phyloP scores from a whole-genome alignment of 2,797 vertebrate species.

The Sebastes steindachneri region DNA sequence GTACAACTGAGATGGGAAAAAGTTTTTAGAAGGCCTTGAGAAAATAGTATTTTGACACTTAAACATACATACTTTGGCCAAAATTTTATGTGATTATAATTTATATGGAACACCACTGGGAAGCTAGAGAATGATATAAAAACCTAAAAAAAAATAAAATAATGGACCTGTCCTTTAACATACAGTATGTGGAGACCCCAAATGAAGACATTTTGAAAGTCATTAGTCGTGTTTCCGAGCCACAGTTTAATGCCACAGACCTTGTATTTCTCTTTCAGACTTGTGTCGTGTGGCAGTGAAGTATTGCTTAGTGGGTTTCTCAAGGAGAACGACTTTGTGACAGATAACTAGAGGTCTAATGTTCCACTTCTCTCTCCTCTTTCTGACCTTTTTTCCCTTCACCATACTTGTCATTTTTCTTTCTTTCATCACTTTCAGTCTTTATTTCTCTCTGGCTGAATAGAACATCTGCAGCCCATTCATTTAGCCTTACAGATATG shows the following conservation, averaged over 20 bases:
- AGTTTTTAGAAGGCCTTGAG: too few species aligned
- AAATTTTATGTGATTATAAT: too few species aligned
- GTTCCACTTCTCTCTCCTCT: not conserved
- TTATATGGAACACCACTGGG: too few species aligned
- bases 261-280: not conserved
- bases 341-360: not conserved
- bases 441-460: not conserved
- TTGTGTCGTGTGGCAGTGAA: not conserved
- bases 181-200: not conserved
- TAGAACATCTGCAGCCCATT: not conserved
- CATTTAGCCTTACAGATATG: not conserved
- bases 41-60: too few species aligned
- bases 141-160: too few species aligned
- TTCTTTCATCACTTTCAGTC: not conserved
- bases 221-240: not conserved
- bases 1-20: not conserved
- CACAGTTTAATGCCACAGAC: not conserved
- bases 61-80: too few species aligned
- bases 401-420: not conserved
- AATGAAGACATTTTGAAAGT: not conserved
- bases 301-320: not conserved
- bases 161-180: not conserved
- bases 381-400: not conserved
- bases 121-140: too few species aligned
- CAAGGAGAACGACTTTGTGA: not conserved